Base-by-base conservation (phyloP, 2,888 invertebrate genomes). In the Diachrysia chrysitis region DNA sequence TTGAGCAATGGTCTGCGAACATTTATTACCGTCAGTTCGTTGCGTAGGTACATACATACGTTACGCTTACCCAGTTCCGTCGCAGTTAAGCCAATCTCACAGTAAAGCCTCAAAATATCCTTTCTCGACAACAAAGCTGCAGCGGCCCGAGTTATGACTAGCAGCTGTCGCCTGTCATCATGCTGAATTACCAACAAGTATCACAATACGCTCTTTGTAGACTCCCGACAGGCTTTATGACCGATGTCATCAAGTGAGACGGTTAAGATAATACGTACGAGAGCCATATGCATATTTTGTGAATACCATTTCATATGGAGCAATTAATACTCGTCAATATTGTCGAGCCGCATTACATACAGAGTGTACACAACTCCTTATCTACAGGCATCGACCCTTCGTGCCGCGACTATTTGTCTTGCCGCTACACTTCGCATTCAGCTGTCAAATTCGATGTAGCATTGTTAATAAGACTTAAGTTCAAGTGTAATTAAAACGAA, bases 371-470 rank as follows among this genome's bases (percentile, higher is more conserved):
- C 67, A 63, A 73, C 66, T 59, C 74, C 64, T 79, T 76, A 78
- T 71, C 58, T 66, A 57, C 69, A 66, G 63, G 58, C 64, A 67
- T 66, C 71, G 66, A 66, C 61, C 73, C 67, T 51, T 46, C 37
- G 63, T 54, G 74, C 71, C 65, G 65, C 73, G 70, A 74, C 78
- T 83, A 86, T 89, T 88, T 86, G 84, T 87, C 84, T 86, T 85
- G 69, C 70, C 78, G 81, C 73, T 77, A 82, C 82, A 81, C 83
- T 86, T 80, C 81, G 82, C 83, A 85, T 87, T 88, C 84, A 86
- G 82, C 87, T 89, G 88, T 88, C 89, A 88, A 88, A 88, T 86
- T 85, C 85, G 85, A 87, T 88, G 84, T 86, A 82, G 64, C 83
- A 79, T 84, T 83, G 85, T 86, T 84, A 87, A 84, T 85, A 83